Evolutionary conservation across 92 coral and sea anemone species (phyloP).

Genomic region (Porites cylindrica): DNA sequence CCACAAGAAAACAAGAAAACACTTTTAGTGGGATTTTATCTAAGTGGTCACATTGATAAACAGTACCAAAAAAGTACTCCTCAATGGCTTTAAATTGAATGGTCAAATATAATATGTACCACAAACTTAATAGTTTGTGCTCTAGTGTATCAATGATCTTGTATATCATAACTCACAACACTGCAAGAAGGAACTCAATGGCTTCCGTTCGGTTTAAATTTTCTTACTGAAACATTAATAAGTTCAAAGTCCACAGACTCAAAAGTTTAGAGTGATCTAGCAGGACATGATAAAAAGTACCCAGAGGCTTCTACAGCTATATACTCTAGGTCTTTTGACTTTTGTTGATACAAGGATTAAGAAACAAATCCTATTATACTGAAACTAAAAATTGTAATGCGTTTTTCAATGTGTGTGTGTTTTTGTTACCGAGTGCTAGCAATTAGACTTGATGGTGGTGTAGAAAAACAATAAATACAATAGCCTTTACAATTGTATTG

Average conservation of each 20-base stretch:
- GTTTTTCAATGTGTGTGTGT: not conserved
- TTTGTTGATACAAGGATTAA: not conserved
- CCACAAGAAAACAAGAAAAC: not conserved
- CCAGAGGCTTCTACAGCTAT: no score
- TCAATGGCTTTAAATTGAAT: not conserved
- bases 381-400: not conserved
- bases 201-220: no score
- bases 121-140: no score
- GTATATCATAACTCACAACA: no score
- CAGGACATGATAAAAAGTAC: no score
- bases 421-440: not conserved
- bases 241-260: no score
- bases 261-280: no score
- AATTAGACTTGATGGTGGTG: not conserved
- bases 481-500: slow-evolving; percentile 7
- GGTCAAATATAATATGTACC: not conserved
- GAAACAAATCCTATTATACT: not conserved
- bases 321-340: not conserved
- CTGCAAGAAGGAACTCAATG: no score
- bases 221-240: no score
- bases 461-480: not conserved
- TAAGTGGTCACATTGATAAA: no score
- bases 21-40: not conserved
- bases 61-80: not conserved
- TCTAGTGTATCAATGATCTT: no score